phyloP scores from a whole-genome alignment of 2,797 vertebrate species.

The Steatocranus sp. region DNA sequence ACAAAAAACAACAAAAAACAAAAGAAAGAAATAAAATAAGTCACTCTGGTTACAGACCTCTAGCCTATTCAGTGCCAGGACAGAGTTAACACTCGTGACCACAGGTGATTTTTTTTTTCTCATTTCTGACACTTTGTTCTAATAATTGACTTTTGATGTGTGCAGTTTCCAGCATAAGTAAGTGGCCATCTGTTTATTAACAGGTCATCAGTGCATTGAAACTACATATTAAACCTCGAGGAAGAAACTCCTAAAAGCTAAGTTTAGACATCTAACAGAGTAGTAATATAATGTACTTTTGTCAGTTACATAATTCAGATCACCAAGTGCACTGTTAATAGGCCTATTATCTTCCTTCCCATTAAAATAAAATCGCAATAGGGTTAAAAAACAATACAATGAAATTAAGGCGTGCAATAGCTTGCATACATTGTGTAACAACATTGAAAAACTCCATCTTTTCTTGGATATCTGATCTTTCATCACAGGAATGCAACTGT shows the following conservation, averaged over 20 bases:
- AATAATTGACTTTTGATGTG: neutral
- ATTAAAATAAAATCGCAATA: neutral
- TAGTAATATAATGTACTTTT: neutral
- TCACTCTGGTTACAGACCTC: neutral
- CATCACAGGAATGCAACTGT: neutral
- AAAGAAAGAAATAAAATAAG: fast-evolving
- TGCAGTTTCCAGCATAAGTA: neutral
- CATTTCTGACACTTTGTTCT: neutral
- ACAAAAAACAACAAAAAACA: neutral
- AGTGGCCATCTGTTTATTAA: neutral
- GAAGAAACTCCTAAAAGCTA: neutral
- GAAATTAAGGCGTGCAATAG: neutral
- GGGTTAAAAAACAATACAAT: neutral
- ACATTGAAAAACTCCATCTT: neutral
- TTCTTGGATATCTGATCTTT: neutral
- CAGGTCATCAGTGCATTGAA: neutral
- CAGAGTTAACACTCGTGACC: neutral
- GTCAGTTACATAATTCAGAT: neutral
- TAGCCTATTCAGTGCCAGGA: neutral
- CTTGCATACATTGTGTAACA: neutral
- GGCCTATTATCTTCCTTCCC: fast-evolving
- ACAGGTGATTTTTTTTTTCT: neutral
- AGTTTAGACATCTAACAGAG: neutral
- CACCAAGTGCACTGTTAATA: neutral
- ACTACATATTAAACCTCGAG: neutral